These are phyloP conservation scores for Drosophila azteca DNA, from an alignment of 1,140 invertebrate species.

Conservation along the genomic window DNA sequence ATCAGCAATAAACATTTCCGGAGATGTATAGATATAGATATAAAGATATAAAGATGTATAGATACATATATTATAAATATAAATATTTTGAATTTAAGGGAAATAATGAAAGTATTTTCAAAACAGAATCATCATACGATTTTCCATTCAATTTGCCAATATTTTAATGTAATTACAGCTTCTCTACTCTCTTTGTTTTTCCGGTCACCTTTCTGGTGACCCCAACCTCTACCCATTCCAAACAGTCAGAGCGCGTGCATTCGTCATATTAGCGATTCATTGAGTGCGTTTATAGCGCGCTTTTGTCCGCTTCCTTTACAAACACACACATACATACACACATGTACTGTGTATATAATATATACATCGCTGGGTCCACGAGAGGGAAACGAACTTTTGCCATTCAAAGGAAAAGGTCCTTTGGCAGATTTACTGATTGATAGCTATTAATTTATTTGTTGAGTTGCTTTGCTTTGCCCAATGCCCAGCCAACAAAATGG, in stretches of 20 bases:
- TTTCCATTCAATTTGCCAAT: conserved; percentile 23
- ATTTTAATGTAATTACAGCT: conserved; percentile 1
- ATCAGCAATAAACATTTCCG: conserved; percentile 21
- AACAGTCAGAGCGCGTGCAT: conserved; percentile 37
- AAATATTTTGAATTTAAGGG: too few relatives aligned
- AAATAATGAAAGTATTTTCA: too few relatives aligned
- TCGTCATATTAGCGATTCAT: conserved; percentile 78
- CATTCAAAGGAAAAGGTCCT: conserved; percentile 78
- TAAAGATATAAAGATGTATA: too few relatives aligned
- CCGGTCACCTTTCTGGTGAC: conserved; percentile 13
- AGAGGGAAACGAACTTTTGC: conserved; percentile 47
- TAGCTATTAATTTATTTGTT: conserved; percentile 82
- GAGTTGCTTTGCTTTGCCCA: conserved; percentile 50
- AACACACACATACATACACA: conserved; percentile 10
- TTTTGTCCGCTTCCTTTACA: conserved; percentile 55
- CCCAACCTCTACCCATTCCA: conserved; percentile 18
- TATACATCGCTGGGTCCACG: not conserved
- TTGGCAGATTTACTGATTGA: conserved; percentile 81
- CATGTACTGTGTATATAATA: not conserved
- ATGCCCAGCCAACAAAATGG: conserved; percentile 20
- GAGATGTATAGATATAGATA: not conserved
- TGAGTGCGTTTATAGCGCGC: conserved; percentile 74
- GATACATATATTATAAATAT: too few relatives aligned
- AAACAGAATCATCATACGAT: too few relatives aligned
- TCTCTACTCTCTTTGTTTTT: not conserved